These are phyloP conservation scores for Panthera leo DNA, from an alignment of 2,113 vertebrate genomes.

Conservation along the genomic window DNA sequence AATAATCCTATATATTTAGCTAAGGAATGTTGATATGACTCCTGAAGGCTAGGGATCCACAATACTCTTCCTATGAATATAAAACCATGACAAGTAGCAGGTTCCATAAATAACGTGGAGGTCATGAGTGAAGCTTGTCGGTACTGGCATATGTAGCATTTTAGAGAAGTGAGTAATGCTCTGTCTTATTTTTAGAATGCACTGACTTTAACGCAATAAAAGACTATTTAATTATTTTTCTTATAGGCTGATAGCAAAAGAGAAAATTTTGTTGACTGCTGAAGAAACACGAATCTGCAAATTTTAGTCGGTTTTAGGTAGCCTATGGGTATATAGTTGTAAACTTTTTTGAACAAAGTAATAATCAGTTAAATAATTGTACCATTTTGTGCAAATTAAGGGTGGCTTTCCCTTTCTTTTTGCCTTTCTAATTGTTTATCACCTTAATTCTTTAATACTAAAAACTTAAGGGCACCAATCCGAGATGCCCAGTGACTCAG, in stretches of 20 bases:
- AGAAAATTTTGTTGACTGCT: slow-evolving; percentile 3
- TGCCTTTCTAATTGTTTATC: not conserved
- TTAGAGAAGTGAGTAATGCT: not conserved
- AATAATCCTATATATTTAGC: not conserved
- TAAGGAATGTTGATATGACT: not conserved
- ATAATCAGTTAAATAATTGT: not conserved
- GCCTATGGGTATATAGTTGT: not conserved
- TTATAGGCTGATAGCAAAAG: not conserved
- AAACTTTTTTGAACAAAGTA: slow-evolving; percentile 15
- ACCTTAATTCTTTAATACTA: not conserved
- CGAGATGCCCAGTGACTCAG: not conserved
- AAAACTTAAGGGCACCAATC: not conserved
- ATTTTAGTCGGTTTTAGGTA: not conserved
- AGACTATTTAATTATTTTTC: slow-evolving; percentile 12
- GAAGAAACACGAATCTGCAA: slow-evolving; percentile 13
- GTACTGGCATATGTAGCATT: not conserved
- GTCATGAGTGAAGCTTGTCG: not conserved
- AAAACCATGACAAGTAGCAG: not conserved
- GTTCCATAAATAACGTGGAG: not conserved
- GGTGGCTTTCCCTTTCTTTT: not conserved
- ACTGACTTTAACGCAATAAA: not conserved
- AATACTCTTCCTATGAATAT: not conserved
- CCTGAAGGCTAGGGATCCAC: not conserved
- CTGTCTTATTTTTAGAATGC: not conserved
- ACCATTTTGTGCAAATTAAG: not conserved